These are phyloP conservation scores for Sitobion miscanthi DNA, from an alignment of 1,140 invertebrate genomes.

Conservation along the genomic window DNA sequence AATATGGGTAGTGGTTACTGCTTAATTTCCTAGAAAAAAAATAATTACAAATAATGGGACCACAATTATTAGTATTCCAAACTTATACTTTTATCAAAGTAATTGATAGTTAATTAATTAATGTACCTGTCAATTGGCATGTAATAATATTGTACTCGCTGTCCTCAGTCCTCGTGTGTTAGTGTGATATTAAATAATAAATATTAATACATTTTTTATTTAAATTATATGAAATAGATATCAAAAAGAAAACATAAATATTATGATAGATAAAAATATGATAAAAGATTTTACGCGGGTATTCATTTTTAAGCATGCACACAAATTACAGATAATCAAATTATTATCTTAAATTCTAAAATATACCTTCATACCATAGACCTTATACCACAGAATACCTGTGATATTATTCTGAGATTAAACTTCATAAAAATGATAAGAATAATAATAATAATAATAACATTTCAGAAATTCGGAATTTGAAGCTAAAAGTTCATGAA, in stretches of 20 bases:
- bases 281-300: too few species aligned
- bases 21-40: background rate
- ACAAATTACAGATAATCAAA: too few species aligned
- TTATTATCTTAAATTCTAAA: too few species aligned
- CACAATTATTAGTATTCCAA: background rate
- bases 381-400: too few species aligned
- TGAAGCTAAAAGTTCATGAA: background rate
- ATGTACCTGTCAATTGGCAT: background rate
- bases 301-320: too few species aligned
- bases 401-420: too few species aligned
- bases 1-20: background rate
- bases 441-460: background rate
- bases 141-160: background rate
- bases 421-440: background rate
- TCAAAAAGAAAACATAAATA: too few species aligned
- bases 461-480: background rate
- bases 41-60: background rate
- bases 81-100: background rate
- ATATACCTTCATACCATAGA: too few species aligned
- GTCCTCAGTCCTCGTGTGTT: background rate
- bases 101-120: background rate
- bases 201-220: too few species aligned
- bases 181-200: too few species aligned
- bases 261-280: too few species aligned
- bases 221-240: too few species aligned